Base-by-base conservation (phyloP, 2,797 vertebrate genomes). In the Potorous gilbertii region DNA sequence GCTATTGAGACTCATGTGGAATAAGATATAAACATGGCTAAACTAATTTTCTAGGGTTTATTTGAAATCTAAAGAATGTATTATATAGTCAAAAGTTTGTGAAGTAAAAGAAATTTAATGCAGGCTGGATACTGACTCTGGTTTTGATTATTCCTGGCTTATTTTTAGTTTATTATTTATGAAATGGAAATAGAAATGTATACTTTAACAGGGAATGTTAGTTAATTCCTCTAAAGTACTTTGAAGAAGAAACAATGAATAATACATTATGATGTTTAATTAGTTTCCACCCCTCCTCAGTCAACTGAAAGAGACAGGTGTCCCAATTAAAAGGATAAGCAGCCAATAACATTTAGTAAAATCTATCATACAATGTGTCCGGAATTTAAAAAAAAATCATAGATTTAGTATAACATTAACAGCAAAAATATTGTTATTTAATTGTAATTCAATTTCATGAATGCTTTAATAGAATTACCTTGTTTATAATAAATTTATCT, bases 91-190 rank as follows among this genome's bases (percentile, higher is more conserved):
- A 95, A 91, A 56, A 54, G 28, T 28, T 90, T 10, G 92, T 10
- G 91, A 90, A 89, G 16, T 46, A 54, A 11, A 59, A 55, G 11
- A 81, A 91, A 94, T 95, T 96, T 92, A 90, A 81, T 91, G 40
- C 91, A 94, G 93, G 90, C 56, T 92, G 54, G 55, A 81, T 94
- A 62, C 90, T 93, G 59, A 40, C 4, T 95, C 18, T 95, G 56
- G 14, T 54, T 93, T 40, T 54, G 8, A 54, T 5, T 55, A 29
- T 16, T 81, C 12, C 29, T 34, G 6, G 12, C 81, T 94, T 93
- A 93, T 21, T 94, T 90, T 91, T 55, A 92, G 87, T 6, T 92
- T 87, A 74, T 54, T 90, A 94, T 12, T 52, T 27, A 90, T 29
- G 92, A 56, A 54, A 93, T 90, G 21, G 91, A 28, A 52, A n/a